Evolutionary conservation across 2,797 vertebrate genomes (phyloP).

Genomic region (Tragopan temminckii): DNA sequence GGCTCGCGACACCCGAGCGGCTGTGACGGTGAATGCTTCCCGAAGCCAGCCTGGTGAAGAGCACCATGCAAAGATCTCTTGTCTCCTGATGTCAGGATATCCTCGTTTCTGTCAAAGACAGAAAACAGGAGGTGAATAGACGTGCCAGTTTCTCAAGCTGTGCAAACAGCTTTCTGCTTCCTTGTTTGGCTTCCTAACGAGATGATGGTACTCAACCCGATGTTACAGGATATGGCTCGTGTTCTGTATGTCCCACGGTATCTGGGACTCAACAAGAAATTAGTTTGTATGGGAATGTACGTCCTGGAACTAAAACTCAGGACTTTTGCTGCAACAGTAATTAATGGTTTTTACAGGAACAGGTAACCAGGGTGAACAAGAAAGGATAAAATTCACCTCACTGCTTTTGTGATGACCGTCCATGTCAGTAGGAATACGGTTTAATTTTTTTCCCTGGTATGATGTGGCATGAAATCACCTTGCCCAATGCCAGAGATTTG

Average conservation of each 20-base stretch:
- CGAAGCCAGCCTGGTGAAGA: neutral
- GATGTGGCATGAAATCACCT: neutral
- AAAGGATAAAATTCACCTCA: neutral
- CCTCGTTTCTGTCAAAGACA: neutral
- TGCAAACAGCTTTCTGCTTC: conserved; percentile 52
- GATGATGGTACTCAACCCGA: neutral
- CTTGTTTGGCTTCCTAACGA: conserved; percentile 37
- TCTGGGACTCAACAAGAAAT: neutral
- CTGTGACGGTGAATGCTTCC: neutral
- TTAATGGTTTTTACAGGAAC: neutral
- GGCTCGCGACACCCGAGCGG: neutral
- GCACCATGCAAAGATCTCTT: neutral
- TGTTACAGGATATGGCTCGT: conserved; percentile 30
- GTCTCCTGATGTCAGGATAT: conserved; percentile 8
- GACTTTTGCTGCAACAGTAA: neutral
- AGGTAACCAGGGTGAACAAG: fast-evolving
- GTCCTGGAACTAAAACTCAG: neutral
- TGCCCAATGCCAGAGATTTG: neutral
- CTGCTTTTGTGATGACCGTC: neutral
- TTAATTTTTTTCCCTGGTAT: fast-evolving
- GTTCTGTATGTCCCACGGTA: neutral
- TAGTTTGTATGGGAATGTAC: neutral
- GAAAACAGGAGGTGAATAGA: conserved; percentile 25
- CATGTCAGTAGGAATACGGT: neutral
- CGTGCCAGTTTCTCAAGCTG: neutral